These are phyloP conservation scores for human (Homo sapiens) DNA, from an alignment of 2,113 vertebrate species.

Conservation along the genomic window DNA sequence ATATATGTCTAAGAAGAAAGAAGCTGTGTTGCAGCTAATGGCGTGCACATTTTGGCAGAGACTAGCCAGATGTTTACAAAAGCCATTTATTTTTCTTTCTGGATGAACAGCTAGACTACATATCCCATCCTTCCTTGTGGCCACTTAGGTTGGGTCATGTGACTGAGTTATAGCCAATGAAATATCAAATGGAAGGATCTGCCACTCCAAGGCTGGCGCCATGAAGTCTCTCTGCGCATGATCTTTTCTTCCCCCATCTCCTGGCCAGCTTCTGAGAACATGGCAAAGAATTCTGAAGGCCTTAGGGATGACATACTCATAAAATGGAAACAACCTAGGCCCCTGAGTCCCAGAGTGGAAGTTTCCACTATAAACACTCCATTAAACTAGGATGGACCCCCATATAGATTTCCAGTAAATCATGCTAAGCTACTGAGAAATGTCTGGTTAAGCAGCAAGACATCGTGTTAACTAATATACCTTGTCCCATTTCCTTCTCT, in stretches of 20 bases:
- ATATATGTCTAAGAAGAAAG: neutral
- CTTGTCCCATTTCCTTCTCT: neutral
- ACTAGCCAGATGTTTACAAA: neutral
- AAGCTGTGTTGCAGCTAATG: neutral
- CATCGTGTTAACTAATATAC: neutral
- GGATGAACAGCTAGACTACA: neutral
- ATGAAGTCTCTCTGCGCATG: neutral
- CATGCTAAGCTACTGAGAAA: neutral
- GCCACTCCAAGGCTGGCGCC: neutral
- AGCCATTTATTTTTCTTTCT: neutral
- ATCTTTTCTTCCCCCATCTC: neutral
- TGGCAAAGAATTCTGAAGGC: neutral
- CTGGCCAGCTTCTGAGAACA: neutral
- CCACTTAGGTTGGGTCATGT: neutral
- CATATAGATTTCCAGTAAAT: neutral
- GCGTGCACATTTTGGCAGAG: neutral
- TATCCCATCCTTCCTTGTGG: neutral
- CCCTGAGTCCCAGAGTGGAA: neutral
- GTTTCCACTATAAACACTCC: neutral
- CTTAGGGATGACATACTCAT: neutral
- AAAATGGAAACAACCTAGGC: neutral
- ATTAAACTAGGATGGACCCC: neutral
- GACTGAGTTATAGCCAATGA: neutral
- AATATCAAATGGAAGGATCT: neutral
- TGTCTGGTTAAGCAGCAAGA: neutral